Evolutionary conservation across 2,113 vertebrate species (phyloP).

Genomic region (Xyrauchen texanus): DNA sequence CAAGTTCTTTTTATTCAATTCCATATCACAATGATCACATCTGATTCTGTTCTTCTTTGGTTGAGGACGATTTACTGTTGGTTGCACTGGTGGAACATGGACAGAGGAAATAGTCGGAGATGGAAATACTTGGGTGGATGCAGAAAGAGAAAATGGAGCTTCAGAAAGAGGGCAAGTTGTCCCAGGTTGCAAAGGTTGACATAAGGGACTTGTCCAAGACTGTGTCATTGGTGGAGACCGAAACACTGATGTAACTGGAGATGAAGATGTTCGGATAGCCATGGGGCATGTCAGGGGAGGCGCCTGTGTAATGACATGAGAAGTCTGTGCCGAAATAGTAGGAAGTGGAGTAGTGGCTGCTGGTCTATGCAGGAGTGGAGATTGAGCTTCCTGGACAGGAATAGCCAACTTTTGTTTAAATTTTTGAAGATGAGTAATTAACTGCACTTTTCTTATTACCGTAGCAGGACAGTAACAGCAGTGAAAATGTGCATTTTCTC

Average conservation of each 20-base stretch:
- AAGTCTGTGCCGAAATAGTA: too few species aligned
- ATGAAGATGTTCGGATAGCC: too few species aligned
- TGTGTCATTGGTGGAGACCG: too few species aligned
- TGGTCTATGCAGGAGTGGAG: too few species aligned
- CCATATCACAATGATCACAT: not conserved
- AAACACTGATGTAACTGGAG: too few species aligned
- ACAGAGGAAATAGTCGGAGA: not conserved
- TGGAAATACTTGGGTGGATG: conserved; percentile 3
- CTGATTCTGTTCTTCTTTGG: too few species aligned
- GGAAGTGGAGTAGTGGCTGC: too few species aligned
- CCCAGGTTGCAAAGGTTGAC: too few species aligned
- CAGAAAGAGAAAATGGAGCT: not conserved
- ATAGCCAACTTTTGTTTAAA: not conserved
- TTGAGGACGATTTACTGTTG: not conserved
- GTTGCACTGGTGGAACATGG: not conserved
- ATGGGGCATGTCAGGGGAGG: too few species aligned
- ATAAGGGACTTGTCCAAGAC: too few species aligned
- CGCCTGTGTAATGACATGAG: too few species aligned
- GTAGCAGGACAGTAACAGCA: conserved; percentile 5
- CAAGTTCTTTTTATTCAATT: conserved; percentile 1
- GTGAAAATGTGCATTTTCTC: not conserved
- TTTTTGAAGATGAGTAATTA: not conserved
- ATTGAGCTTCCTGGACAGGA: conserved; percentile 3
- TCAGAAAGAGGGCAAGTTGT: too few species aligned
- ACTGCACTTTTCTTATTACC: conserved; percentile 4